Percentiles rank a stretch among this genome's conserved stretches.
Evolutionary conservation across 1,140 invertebrate genomes (phyloP).

Genomic region (Coenobita brevimanus): DNA sequence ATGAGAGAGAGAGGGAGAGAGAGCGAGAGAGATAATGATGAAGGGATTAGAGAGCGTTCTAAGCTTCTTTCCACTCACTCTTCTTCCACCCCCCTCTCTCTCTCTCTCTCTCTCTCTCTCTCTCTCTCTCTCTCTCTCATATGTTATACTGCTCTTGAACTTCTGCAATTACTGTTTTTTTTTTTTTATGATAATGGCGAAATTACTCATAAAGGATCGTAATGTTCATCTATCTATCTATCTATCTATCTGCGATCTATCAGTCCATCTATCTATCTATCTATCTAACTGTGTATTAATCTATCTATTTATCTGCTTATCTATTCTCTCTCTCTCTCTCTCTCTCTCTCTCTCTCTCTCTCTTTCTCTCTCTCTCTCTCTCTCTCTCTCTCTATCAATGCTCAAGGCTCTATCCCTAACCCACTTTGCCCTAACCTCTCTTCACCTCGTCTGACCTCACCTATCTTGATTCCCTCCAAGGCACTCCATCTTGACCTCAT

Average conservation of each 20-base stretch:
- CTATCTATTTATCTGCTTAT: background rate
- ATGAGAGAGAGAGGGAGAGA: background rate
- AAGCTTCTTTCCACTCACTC: background rate
- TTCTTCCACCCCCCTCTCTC: background rate
- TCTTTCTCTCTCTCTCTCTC: no score
- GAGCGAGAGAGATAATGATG: no score
- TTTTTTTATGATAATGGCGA: background rate
- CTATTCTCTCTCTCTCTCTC: background rate
- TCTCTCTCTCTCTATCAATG: no score
- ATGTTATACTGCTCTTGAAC: background rate
- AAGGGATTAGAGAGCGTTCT: no score
- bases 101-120: background rate
- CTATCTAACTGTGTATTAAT: background rate
- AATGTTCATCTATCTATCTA: background rate
- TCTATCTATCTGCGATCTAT: background rate
- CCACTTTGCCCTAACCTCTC: no score
- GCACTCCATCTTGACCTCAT: no score
- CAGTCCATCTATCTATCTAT: background rate
- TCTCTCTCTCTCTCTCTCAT: background rate
- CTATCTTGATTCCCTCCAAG: no score
- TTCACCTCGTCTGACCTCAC: no score
- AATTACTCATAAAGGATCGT: no score
- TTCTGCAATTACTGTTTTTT: background rate
- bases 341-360: no score
- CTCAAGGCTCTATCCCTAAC: no score